Conservation (phyloP, 2,113 vertebrate genomes). For the Nycticorax nycticorax region DNA sequence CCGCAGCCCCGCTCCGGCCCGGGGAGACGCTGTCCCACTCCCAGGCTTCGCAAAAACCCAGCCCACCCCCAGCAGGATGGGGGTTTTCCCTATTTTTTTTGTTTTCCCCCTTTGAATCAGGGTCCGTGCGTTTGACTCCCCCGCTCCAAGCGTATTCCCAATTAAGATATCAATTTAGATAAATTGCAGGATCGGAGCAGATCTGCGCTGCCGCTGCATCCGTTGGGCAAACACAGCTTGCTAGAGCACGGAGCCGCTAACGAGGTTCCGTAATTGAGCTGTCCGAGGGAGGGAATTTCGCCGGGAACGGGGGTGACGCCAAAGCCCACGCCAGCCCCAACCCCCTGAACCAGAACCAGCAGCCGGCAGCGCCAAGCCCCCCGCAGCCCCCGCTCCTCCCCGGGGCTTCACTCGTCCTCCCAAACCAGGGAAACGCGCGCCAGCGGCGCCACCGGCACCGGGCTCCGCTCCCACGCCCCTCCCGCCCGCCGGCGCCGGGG, state of each 20-base stretch:
- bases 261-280: background rate
- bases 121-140: background rate
- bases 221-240: background rate
- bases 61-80: background rate
- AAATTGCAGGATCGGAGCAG: background rate
- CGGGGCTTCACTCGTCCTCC: background rate
- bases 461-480: background rate
- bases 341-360: too few species aligned
- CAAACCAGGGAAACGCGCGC: background rate
- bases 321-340: background rate
- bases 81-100: background rate
- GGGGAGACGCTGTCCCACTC: background rate
- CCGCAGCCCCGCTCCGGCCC: accelerated
- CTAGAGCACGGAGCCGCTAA: background rate
- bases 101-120: background rate
- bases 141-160: background rate
- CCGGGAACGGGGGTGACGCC: accelerated
- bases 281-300: background rate
- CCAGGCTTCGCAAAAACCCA: background rate
- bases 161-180: slow-evolving; percentile 38
- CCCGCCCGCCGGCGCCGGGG: background rate
- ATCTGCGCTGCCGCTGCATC: background rate
- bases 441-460: background rate
- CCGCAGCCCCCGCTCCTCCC: background rate
- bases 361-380: background rate